Conservation (phyloP, 2,888 invertebrate species). For the Mythimna albipuncta region DNA sequence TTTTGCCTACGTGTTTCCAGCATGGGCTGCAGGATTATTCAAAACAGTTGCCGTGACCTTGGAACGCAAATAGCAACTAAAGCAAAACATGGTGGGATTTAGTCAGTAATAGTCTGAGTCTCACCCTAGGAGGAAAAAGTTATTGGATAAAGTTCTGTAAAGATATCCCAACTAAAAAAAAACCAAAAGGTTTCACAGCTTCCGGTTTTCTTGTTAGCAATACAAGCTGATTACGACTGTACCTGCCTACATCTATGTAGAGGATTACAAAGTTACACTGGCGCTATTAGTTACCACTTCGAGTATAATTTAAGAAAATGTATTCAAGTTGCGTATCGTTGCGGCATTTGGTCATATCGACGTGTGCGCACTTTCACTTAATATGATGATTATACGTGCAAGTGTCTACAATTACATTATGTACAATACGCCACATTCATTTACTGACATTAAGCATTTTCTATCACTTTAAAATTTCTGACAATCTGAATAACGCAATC, state of each 20-base stretch:
- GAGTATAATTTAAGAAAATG: constrained; percentile 57
- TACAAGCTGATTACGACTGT: background rate
- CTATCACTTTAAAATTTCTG: background rate
- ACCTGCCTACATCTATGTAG: background rate
- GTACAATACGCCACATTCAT: constrained; percentile 44
- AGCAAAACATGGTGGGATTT: too few species aligned
- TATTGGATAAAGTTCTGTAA: too few species aligned
- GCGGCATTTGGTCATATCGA: constrained; percentile 74
- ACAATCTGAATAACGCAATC: background rate
- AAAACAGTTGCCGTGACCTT: too few species aligned
- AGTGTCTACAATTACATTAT: constrained; percentile 61
- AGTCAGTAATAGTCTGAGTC: too few species aligned
- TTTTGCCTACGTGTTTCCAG: background rate
- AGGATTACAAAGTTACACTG: constrained; percentile 25
- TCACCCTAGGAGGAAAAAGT: too few species aligned
- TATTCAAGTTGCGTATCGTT: constrained; percentile 69
- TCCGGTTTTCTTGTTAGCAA: background rate
- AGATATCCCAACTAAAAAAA: too few species aligned
- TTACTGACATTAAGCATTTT: constrained; percentile 5
- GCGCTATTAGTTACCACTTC: constrained; percentile 34
- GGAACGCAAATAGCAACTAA: too few species aligned
- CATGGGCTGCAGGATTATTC: too few species aligned
- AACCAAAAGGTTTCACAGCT: background rate
- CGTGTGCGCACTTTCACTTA: constrained; percentile 71
- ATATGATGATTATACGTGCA: constrained; percentile 59